These are phyloP conservation scores for Trichogramma pretiosum DNA, from an alignment of 1,140 invertebrate genomes.

Conservation along the genomic window DNA sequence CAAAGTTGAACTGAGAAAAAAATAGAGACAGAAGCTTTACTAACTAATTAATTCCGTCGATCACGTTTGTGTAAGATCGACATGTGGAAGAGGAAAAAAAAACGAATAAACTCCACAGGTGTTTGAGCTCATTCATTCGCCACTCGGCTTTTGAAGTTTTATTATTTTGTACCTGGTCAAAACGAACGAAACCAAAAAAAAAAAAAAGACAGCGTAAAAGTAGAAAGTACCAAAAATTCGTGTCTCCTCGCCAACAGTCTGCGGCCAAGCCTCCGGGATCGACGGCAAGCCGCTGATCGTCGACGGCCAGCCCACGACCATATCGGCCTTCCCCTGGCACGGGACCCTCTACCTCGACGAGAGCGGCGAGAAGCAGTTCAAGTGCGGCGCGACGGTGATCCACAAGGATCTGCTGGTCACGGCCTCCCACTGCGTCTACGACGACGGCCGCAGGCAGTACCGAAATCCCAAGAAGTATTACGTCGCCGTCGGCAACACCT, in stretches of 20 bases:
- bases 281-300: slow-evolving; percentile 25
- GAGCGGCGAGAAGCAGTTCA: slow-evolving; percentile 25
- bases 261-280: slow-evolving; percentile 23
- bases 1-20: too few relatives aligned
- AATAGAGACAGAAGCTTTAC: too few relatives aligned
- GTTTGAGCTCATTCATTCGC: too few relatives aligned
- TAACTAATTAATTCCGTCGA: too few relatives aligned
- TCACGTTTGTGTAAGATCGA: too few relatives aligned
- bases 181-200: too few relatives aligned
- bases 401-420: slow-evolving; percentile 33
- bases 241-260: slow-evolving; percentile 29
- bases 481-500: slow-evolving; percentile 34
- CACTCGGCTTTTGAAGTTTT: too few relatives aligned
- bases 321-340: slow-evolving; percentile 41
- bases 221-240: too few relatives aligned
- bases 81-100: too few relatives aligned
- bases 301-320: slow-evolving; percentile 24
- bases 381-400: slow-evolving; percentile 39
- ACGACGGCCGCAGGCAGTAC: slow-evolving; percentile 19
- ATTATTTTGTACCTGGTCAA: too few relatives aligned
- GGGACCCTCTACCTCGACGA: slow-evolving; percentile 31
- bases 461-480: slow-evolving; percentile 21
- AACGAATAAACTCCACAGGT: too few relatives aligned
- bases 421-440: slow-evolving; percentile 40
- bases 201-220: too few relatives aligned